These are phyloP conservation scores for Caranx melampygus DNA, from an alignment of 2,113 vertebrate genomes.

Conservation along the genomic window DNA sequence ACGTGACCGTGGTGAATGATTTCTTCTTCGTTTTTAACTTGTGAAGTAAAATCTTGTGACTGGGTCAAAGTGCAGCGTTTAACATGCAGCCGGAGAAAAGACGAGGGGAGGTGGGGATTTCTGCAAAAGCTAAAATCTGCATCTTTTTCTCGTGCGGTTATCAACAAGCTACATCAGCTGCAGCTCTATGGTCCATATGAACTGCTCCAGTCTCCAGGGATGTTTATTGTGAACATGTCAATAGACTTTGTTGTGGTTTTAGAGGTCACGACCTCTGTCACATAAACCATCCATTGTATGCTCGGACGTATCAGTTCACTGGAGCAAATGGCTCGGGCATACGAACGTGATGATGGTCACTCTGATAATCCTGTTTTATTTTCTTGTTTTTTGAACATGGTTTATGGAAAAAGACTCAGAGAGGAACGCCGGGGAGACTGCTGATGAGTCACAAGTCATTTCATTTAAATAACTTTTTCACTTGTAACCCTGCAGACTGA, in stretches of 20 bases:
- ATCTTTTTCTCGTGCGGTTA: slow-evolving; percentile 8
- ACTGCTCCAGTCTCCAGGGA: slow-evolving; percentile 59
- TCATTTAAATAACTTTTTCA: too few species aligned
- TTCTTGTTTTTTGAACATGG: slow-evolving; percentile 2
- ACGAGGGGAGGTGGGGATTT: not conserved
- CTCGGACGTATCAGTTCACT: slow-evolving; percentile 31
- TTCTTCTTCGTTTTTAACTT: not conserved
- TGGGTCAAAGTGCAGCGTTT: not conserved
- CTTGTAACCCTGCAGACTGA: not conserved
- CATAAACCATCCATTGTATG: slow-evolving; percentile 70
- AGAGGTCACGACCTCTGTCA: slow-evolving; percentile 65
- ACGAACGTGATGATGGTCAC: slow-evolving; percentile 53
- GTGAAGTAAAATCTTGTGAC: not conserved
- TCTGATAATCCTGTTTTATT: slow-evolving; percentile 52
- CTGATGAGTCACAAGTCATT: not conserved
- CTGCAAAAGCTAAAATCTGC: slow-evolving; percentile 29
- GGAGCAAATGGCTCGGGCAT: slow-evolving; percentile 44
- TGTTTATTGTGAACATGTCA: slow-evolving; percentile 71
- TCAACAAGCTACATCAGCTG: slow-evolving; percentile 57
- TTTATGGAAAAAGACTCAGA: slow-evolving; percentile 19
- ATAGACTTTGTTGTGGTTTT: slow-evolving; percentile 71
- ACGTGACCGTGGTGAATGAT: not conserved
- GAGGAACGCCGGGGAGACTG: not conserved
- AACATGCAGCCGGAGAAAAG: not conserved
- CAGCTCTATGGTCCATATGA: slow-evolving; percentile 35